Percentiles rank a stretch among this genome's conserved stretches.
Conservation (phyloP, 2,888 invertebrate species). For the Epsilonema sp. region DNA sequence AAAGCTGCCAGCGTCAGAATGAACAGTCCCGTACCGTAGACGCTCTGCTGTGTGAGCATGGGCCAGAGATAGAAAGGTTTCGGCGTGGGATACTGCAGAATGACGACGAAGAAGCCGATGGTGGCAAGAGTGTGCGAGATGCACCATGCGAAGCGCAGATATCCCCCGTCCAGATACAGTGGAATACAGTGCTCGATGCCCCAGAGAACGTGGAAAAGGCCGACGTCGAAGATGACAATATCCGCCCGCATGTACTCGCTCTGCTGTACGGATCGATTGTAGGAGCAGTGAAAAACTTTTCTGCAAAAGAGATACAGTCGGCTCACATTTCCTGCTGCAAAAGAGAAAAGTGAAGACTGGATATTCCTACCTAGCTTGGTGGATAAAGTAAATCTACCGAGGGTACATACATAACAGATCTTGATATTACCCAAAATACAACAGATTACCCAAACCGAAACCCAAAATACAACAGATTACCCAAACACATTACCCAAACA, state of each 20-base stretch:
- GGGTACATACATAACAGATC: no score
- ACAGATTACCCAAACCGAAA: no score
- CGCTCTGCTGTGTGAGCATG: constrained; percentile 22
- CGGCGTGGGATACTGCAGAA: constrained; percentile 16
- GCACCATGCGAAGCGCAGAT: constrained; percentile 14
- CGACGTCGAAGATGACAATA: constrained; percentile 18
- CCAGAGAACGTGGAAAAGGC: constrained; percentile 21
- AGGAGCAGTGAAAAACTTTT: neutral
- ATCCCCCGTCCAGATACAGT: constrained; percentile 22
- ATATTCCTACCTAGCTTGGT: neutral
- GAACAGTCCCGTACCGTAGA: constrained; percentile 22
- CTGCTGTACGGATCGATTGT: neutral
- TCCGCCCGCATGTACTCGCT: constrained; percentile 8
- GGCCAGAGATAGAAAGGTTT: constrained; percentile 20
- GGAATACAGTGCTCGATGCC: constrained; percentile 23
- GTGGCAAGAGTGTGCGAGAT: constrained; percentile 17
- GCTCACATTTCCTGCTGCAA: neutral
- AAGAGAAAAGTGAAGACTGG: neutral
- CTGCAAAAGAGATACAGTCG: neutral
- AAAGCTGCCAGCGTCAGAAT: constrained; percentile 20
- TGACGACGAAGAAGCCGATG: constrained; percentile 18
- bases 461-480: no score
- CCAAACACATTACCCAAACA: no score
- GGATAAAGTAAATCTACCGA: no score
- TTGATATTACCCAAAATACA: no score